These are phyloP conservation scores for Dicycla oo DNA, from an alignment of 2,888 invertebrate species.

Conservation along the genomic window DNA sequence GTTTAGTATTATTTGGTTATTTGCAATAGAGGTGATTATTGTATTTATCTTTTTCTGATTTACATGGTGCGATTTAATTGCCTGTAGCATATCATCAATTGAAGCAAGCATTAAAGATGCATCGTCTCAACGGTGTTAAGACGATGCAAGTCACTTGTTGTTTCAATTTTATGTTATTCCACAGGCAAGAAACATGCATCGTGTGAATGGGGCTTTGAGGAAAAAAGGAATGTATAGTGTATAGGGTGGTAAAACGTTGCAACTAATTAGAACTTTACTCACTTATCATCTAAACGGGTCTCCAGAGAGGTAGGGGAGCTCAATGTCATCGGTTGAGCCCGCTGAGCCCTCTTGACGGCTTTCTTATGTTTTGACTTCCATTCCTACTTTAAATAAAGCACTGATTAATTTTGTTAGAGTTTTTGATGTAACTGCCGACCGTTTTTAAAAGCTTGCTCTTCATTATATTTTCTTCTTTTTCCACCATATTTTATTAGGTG, in stretches of 20 bases:
- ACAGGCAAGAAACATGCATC: no score
- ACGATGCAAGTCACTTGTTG: no score
- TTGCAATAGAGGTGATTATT: background rate
- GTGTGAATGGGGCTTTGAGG: no score
- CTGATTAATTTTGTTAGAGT: slow-evolving; percentile 15
- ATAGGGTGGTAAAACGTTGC: slow-evolving; percentile 38
- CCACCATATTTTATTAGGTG: background rate
- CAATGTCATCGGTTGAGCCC: slow-evolving; percentile 35
- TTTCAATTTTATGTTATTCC: no score
- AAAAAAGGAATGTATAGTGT: slow-evolving; percentile 24
- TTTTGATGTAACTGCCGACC: background rate
- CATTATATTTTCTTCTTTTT: background rate
- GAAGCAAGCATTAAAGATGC: no score
- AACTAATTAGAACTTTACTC: slow-evolving; percentile 60
- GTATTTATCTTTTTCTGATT: background rate
- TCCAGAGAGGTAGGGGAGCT: slow-evolving; percentile 33
- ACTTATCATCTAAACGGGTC: slow-evolving; percentile 56
- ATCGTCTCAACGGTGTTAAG: no score
- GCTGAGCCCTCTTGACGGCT: slow-evolving; percentile 28
- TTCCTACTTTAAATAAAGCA: slow-evolving; percentile 3
- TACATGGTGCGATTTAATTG: no score
- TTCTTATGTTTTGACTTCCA: slow-evolving; percentile 19
- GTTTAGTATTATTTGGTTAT: background rate
- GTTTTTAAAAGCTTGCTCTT: background rate
- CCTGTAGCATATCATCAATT: no score